Base-by-base conservation (phyloP, 35 echinoderm and acorn worm species). In the Apostichopus californicus region DNA sequence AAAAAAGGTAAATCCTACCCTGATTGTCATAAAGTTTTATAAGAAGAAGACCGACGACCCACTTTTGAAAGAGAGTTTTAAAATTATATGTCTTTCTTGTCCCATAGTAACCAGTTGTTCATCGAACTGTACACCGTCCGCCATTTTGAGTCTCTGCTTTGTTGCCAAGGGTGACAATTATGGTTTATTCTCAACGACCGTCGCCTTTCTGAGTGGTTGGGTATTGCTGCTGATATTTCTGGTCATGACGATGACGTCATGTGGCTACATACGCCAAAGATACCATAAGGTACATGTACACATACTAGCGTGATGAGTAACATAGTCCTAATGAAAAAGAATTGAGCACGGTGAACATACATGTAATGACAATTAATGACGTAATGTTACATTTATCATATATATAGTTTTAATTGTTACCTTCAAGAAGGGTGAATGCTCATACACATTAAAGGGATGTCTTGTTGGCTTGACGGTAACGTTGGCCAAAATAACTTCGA, bases 171-270 rank as follows among this genome's bases (percentile, higher is more conserved):
- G 58, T 66, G 80, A 86, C 28, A 34, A 6, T 57, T 57, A 24
- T 53, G 57, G 53, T 17, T 68, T 54, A 22, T 77, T 54, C 60
- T 55, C 79, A 56, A 55, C n/a, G 17, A 55, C 86, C 5, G 61
- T 26, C 13, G 90, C 94, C 6, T 95, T 92, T 54, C 77, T 92
- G 4, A 95, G 54, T 61, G 94, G 94, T 15, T 95, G 94, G 94
- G 6, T 83, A 11, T 34, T 92, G 26, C 13, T 90, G 56, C 55
- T 80, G 0, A 89, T 88, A 20, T 60, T 95, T 60, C 6, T 84
- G 15, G 15, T 92, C 1, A 92, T 95, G 77, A 46, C 78, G 23
- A 7, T 90, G 9, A 54, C 73, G 10, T 95, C 94, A 81, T 14
- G 81, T 5, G 55, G 60, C 24, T 95, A 60, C 78, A 82, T 95